Percentiles rank a stretch among this genome's conserved stretches.
phyloP scores from a whole-genome alignment of 1,140 invertebrate genomes.

The Neodiprion lecontei region DNA sequence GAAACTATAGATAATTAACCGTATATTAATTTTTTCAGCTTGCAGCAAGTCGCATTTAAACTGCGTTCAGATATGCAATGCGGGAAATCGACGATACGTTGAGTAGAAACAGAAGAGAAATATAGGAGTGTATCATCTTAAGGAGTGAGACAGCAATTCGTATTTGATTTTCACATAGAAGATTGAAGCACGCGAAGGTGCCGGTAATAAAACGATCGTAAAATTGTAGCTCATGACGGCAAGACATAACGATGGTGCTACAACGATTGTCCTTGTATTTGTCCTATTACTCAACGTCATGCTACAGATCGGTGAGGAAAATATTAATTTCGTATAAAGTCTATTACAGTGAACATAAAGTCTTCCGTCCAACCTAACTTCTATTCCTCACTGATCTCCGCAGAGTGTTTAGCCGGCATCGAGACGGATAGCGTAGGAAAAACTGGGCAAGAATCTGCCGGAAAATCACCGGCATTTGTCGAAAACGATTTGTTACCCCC shows the following conservation, averaged over 20 bases:
- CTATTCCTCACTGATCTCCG: background rate
- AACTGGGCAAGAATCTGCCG: background rate
- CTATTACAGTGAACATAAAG: too few species aligned
- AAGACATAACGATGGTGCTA: background rate
- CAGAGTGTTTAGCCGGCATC: background rate
- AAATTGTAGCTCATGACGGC: background rate
- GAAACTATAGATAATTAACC: too few species aligned
- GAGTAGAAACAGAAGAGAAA: background rate
- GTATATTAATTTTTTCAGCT: background rate
- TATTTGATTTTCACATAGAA: too few species aligned
- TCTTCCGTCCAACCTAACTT: too few species aligned
- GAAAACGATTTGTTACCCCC: slow-evolving; percentile 51
- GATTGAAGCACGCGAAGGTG: background rate
- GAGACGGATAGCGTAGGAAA: background rate
- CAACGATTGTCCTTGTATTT: background rate
- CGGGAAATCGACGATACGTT: background rate
- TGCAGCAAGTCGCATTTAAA: background rate
- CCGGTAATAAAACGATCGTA: background rate
- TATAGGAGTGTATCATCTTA: background rate
- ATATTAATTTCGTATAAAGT: too few species aligned
- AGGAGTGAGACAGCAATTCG: too few species aligned
- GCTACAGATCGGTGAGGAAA: background rate
- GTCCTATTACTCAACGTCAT: background rate
- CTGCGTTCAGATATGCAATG: background rate
- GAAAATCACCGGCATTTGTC: background rate